Evolutionary conservation across 1,140 invertebrate genomes (phyloP), one percentile per base, ranked within the genome.

Genomic region (Sesamia nonagrioides): DNA sequence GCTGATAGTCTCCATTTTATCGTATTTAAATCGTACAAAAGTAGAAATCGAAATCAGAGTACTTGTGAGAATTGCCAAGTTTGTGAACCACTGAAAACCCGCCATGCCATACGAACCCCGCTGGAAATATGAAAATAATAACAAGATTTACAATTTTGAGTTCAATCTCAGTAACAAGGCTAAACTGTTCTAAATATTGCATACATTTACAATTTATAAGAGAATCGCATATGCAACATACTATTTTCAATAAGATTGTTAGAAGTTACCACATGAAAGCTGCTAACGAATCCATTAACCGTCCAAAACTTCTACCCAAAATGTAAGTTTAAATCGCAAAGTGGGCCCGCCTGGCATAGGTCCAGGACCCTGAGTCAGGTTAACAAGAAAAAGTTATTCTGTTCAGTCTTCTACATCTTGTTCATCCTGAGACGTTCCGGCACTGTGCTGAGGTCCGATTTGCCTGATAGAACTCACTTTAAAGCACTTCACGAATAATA

Each of bases 31-130:
- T 69, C 42, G 37, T 6, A 40, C 40, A 27, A 40, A 63, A 18
- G 61, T 42, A 66, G 17, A 69, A 69, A 3, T 69, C 21, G 66
- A 69, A 50, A 69, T 69, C 42, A 15, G 42, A 69, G 42, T 33
- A 69, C 42, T 37, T 69, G 42, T 33, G 21, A 69, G 21, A 21
- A 69, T 33, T 50, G 66, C 66, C 66, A 69, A 69, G 66, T 69
- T 69, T 50, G 66, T 69, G 40, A 27, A 48, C 66, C 18, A 48
- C 42, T 69, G 37, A 7, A 42, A 48, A 69, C 42, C 6, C 40
- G 45, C 45, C 15, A 40, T 0, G 15, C 33, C 27, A 35, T 40
- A 15, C n/a, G 37, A 63, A 63, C n/a, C 15, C n/a, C 21, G 18
- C 18, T 3, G 6, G 11, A 63, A 63, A 40, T 40, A 18, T 63